These are phyloP conservation scores for Microcebus ravelobensis DNA, from an alignment of 2,113 vertebrate genomes.

Conservation along the genomic window DNA sequence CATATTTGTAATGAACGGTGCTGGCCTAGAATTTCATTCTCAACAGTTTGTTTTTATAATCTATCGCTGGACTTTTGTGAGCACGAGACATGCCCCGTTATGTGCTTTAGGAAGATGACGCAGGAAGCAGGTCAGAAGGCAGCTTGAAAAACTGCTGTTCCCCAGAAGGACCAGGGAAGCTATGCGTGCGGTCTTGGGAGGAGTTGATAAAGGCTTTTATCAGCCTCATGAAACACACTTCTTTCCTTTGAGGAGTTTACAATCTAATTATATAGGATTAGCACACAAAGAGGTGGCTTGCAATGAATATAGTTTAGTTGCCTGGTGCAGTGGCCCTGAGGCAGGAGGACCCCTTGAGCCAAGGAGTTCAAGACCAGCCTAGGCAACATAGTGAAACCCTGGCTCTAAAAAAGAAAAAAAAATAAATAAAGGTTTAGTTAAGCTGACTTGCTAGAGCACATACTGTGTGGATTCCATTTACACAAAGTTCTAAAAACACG, in stretches of 20 bases:
- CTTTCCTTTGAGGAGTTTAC: not conserved
- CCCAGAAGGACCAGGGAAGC: not conserved
- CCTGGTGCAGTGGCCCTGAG: too few species aligned
- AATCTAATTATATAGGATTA: not conserved
- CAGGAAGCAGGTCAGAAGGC: not conserved
- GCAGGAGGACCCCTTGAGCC: too few species aligned
- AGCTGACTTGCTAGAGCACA: not conserved
- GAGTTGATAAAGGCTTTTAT: not conserved
- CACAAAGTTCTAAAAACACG: not conserved
- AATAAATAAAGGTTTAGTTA: not conserved
- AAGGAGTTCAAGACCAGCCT: too few species aligned
- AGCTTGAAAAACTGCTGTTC: not conserved
- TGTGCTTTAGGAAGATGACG: not conserved
- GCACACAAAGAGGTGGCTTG: not conserved
- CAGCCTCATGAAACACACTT: not conserved
- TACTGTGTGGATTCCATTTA: not conserved
- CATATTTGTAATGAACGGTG: not conserved
- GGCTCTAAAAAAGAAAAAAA: too few species aligned
- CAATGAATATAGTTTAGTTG: not conserved
- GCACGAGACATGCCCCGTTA: not conserved
- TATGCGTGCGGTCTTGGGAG: not conserved
- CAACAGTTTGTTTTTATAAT: not conserved
- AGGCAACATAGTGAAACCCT: too few species aligned
- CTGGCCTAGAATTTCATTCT: not conserved
- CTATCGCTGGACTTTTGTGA: not conserved